Evolutionary conservation across 1,140 invertebrate genomes (phyloP), one percentile per base, ranked within the genome.

Genomic region (Drosophila tsacasi): DNA sequence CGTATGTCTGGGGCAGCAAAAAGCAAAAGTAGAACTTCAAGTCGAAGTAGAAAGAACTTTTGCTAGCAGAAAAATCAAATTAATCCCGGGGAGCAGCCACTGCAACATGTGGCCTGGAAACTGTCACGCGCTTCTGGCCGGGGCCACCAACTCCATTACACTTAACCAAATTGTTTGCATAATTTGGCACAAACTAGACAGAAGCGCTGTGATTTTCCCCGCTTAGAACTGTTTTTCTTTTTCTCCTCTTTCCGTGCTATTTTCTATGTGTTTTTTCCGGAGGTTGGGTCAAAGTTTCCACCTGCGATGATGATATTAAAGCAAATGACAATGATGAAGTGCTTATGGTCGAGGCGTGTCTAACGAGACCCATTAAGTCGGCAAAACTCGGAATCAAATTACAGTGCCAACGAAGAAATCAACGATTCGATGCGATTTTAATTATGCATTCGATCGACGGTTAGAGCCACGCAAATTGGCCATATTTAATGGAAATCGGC

Each of bases 381-480:
- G 35, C 19, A 42, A 68, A 59, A 61, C 59, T 60, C 61, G 47
- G 55, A 72, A 72, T 79, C 46, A 86, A 83, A 83, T 86, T 79
- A 54, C 62, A 66, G 60, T 73, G 61, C 27, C 62, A 46, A 32
- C 63, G 58, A 55, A 49, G 37, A 79, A 72, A 49, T 58, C 67
- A 68, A 54, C 42, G 52, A 83, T 83, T 76, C 54, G 83, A 83
- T 86, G 78, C 50, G 83, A 64, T 76, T 83, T 86, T 71, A 83
- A 83, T 83, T 83, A 83, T 76, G 81, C 69, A 83, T 62, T 62
- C 80, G 63, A 82, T 74, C 12, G 67, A 46, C 52, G 59, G 32
- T 50, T 55, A 10, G 40, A 76, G 49, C 55, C 54, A 63, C 58
- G 75, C 58, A 78, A 78, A 78, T 78, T 78, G 76, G 64, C 42